Conservation (phyloP, 2,113 vertebrate genomes). For the Lagopus muta region DNA sequence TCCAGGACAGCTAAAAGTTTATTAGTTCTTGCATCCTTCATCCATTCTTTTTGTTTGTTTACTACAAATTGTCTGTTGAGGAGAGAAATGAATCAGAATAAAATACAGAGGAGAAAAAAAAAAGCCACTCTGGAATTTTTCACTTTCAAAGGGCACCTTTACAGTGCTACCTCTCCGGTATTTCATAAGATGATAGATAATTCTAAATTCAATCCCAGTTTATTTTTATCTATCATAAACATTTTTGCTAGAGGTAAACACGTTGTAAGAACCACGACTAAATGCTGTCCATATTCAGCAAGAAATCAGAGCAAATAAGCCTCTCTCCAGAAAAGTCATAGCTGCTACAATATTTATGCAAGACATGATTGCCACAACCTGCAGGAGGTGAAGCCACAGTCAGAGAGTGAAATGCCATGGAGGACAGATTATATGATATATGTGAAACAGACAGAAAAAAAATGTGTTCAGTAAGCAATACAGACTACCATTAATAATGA, state of each 20-base stretch:
- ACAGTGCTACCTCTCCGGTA: neutral
- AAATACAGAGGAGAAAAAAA: neutral
- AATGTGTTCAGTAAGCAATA: neutral
- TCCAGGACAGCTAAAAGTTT: neutral
- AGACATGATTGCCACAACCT: neutral
- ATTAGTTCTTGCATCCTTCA: neutral
- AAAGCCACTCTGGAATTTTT: neutral
- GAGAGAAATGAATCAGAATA: neutral
- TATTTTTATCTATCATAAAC: neutral
- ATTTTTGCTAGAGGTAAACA: neutral
- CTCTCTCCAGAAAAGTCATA: neutral
- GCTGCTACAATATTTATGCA: neutral
- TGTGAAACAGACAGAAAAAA: neutral
- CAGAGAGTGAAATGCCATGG: neutral
- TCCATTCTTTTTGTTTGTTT: neutral
- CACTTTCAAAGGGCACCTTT: neutral
- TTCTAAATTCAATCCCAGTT: neutral
- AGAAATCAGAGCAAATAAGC: neutral
- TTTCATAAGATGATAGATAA: neutral
- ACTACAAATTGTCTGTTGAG: neutral
- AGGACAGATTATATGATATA: neutral
- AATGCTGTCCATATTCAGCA: neutral
- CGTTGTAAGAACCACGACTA: neutral
- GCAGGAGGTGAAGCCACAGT: neutral
- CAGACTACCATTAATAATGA: neutral